Conservation (phyloP, 2,113 vertebrate genomes). For the Nothobranchius furzeri region DNA sequence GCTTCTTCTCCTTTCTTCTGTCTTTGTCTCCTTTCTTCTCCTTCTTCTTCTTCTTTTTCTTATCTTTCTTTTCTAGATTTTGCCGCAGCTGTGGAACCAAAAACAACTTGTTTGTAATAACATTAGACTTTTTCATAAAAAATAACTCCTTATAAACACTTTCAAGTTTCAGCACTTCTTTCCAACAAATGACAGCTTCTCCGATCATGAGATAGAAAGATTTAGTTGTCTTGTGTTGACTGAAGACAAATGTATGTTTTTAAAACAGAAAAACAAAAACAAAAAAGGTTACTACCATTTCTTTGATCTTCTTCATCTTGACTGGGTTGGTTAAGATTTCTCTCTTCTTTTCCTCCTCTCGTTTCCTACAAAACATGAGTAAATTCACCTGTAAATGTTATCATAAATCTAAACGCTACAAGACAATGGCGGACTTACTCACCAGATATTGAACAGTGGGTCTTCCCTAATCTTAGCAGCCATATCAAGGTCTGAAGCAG, state of each 20-base stretch:
- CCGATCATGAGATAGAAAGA: too few species aligned
- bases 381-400: background rate
- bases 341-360: slow-evolving; percentile 94
- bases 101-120: background rate
- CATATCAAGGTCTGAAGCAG: slow-evolving; percentile 88
- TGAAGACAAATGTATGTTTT: too few species aligned
- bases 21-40: slow-evolving; percentile 80
- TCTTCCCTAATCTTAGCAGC: slow-evolving; percentile 97
- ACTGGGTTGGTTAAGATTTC: slow-evolving; percentile 94
- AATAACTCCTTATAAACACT: too few species aligned
- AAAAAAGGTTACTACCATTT: slow-evolving; percentile 80
- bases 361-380: slow-evolving; percentile 80
- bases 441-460: slow-evolving; percentile 95
- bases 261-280: background rate
- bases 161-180: too few species aligned
- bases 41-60: slow-evolving; percentile 84
- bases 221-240: background rate
- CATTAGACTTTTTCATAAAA: too few species aligned
- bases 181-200: too few species aligned
- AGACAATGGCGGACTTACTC: accelerated
- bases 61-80: slow-evolving; percentile 87
- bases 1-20: slow-evolving; percentile 84
- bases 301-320: slow-evolving; percentile 98
- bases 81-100: slow-evolving; percentile 83
- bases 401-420: background rate